Conservation (phyloP, 2,797 vertebrate genomes). For the Coregonus ussuriensis region DNA sequence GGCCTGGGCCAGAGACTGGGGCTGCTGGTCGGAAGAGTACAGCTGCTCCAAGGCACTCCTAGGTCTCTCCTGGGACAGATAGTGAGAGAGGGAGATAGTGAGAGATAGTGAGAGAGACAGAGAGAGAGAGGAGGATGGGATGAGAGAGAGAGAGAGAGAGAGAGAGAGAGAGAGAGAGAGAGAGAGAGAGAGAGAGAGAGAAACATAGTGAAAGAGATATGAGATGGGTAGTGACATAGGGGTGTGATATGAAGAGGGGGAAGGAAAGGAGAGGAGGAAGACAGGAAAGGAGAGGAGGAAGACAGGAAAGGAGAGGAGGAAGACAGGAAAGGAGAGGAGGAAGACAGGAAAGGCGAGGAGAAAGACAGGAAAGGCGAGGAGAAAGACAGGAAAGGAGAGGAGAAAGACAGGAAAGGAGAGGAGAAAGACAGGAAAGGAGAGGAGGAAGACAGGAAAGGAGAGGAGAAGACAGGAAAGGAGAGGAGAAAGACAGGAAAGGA, state of each 20-base stretch:
- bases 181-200: constrained; percentile 2
- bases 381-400: too few species aligned
- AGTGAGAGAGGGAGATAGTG: constrained; percentile 5
- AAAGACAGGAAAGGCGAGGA: too few species aligned
- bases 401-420: too few species aligned
- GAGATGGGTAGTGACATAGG: background rate
- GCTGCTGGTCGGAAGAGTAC: constrained; percentile 76
- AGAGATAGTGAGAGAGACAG: too few species aligned
- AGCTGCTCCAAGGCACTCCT: constrained; percentile 97
- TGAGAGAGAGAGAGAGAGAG: background rate
- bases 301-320: too few species aligned
- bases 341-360: background rate
- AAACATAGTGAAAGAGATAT: background rate
- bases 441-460: background rate
- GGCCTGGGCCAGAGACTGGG: constrained; percentile 57
- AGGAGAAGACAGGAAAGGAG: too few species aligned
- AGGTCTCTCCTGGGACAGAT: constrained; percentile 82
- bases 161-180: background rate
- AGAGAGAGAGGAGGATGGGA: too few species aligned
- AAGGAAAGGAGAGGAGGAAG: background rate
- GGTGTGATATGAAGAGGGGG: background rate
- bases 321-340: too few species aligned
- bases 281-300: too few species aligned
- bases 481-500: too few species aligned
- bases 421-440: background rate